A percentile compares a stretch with the other conserved stretches of the same genome.
Evolutionary conservation across 2,113 vertebrate genomes (phyloP).

Genomic region (Rhizomys pruinosus): DNA sequence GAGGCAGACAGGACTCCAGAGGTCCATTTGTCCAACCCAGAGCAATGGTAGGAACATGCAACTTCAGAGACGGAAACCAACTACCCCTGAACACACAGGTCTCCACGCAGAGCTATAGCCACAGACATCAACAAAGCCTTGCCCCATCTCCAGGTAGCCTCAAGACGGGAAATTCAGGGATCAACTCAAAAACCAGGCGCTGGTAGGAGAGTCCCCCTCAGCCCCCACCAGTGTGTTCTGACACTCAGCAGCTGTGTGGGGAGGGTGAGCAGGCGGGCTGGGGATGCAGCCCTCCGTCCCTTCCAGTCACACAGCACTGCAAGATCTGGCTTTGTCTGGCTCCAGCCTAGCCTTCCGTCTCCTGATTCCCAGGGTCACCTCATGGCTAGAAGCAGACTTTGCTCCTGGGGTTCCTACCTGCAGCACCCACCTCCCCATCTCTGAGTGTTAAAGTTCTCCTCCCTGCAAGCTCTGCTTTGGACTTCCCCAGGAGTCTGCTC

Average conservation of each 20-base stretch:
- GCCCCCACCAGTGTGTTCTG: background rate
- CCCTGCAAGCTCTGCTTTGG: background rate
- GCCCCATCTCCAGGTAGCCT: background rate
- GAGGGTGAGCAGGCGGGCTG: background rate
- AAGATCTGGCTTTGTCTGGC: background rate
- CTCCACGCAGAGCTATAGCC: background rate
- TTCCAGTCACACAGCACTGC: too few species aligned
- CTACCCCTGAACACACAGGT: too few species aligned
- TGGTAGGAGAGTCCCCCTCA: background rate
- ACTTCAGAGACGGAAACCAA: background rate
- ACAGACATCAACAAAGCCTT: background rate
- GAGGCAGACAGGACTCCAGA: background rate
- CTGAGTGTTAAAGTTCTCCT: background rate
- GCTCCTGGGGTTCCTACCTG: background rate
- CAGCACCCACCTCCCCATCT: background rate
- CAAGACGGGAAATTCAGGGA: background rate
- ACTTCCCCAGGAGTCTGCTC: background rate
- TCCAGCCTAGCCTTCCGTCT: background rate
- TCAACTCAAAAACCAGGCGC: conserved; percentile 36
- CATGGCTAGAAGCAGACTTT: background rate
- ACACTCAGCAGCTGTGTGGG: background rate
- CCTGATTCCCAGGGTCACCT: background rate
- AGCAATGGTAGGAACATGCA: background rate
- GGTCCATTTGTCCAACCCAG: background rate
- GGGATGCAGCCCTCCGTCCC: background rate